Evolutionary conservation across 2,888 invertebrate genomes (phyloP).

Genomic region (Lepidocyrtoides sp.): DNA sequence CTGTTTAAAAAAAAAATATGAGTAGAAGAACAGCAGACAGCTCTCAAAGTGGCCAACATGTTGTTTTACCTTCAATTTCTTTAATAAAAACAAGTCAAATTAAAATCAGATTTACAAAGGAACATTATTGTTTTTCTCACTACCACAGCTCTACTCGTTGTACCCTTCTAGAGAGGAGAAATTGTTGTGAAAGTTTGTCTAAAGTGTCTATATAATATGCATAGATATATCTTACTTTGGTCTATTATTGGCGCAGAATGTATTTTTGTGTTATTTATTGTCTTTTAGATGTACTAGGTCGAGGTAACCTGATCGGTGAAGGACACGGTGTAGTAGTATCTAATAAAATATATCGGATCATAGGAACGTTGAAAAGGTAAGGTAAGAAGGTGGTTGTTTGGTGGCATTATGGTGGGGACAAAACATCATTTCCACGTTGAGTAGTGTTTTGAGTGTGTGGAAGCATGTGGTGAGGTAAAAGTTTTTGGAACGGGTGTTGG

Average conservation of each 20-base stretch:
- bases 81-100: constrained; percentile 17
- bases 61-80: not conserved
- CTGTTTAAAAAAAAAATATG: not conserved
- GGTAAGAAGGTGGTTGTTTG: not conserved
- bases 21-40: no score
- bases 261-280: not conserved
- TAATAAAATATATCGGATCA: not conserved
- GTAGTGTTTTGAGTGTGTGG: not conserved
- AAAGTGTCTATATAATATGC: no score
- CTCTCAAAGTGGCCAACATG: no score
- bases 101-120: not conserved
- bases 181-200: no score
- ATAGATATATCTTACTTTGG: no score
- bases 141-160: no score
- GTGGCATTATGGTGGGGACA: not conserved
- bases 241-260: no score
- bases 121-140: not conserved
- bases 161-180: no score
- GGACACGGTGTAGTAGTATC: not conserved
- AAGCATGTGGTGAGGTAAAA: constrained; percentile 48
- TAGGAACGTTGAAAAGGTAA: not conserved
- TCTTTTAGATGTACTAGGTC: not conserved
- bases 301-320: constrained; percentile 2
- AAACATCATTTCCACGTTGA: constrained; percentile 27
- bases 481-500: constrained; percentile 52